These are phyloP conservation scores for Aphelenchoides besseyi DNA, from an alignment of 1,140 invertebrate genomes.

Conservation along the genomic window DNA sequence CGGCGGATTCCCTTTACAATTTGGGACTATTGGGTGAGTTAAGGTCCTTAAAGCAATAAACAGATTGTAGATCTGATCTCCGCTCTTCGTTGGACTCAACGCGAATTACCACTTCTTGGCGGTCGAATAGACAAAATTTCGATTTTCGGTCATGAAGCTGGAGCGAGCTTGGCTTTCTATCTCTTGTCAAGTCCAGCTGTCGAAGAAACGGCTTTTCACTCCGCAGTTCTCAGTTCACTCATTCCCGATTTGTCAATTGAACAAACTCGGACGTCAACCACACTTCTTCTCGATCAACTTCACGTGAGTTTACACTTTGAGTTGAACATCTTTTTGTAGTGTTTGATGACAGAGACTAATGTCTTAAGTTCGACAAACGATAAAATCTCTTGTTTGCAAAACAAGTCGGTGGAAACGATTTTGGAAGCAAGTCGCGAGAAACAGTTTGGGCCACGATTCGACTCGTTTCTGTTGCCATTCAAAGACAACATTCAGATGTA, in stretches of 20 bases:
- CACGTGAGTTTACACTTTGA: not conserved
- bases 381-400: not conserved
- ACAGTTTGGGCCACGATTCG: not conserved
- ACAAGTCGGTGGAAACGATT: not conserved
- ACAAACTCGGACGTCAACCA: not conserved
- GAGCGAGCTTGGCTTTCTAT: not conserved
- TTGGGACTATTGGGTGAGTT: slow-evolving; percentile 4
- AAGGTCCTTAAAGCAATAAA: not conserved
- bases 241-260: not conserved
- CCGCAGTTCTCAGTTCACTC: not conserved
- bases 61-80: not conserved
- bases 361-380: not conserved
- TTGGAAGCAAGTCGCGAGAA: not conserved
- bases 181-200: not conserved
- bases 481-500: not conserved
- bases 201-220: slow-evolving; percentile 1
- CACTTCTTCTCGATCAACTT: not conserved
- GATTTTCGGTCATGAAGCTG: slow-evolving; percentile 1
- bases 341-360: not conserved
- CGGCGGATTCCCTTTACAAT: not conserved
- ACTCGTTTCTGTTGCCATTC: not conserved
- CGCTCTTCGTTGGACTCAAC: slow-evolving; percentile 16
- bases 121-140: not conserved
- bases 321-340: not conserved
- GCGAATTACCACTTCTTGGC: slow-evolving; percentile 4